Conservation (phyloP, 2,113 vertebrate species). For the Daphoenositta chrysoptera region DNA sequence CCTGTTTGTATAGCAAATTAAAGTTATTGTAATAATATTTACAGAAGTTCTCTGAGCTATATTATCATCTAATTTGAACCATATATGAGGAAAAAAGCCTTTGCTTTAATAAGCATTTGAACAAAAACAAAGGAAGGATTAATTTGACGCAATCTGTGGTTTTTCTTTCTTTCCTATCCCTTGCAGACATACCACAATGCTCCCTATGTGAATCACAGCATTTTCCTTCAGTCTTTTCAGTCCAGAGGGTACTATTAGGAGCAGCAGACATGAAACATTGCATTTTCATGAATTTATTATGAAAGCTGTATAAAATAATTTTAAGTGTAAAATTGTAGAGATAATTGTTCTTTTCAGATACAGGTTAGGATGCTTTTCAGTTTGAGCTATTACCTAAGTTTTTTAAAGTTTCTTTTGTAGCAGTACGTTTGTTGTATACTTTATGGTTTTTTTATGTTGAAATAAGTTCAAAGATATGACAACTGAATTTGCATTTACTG, state of each 20-base stretch:
- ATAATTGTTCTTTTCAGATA: neutral
- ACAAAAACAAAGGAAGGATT: constrained; percentile 40
- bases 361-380: neutral
- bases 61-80: constrained; percentile 20
- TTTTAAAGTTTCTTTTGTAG: neutral
- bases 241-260: constrained; percentile 47
- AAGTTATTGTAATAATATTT: neutral
- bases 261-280: constrained; percentile 42
- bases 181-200: constrained; percentile 33
- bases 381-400: neutral
- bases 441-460: neutral
- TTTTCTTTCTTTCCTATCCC: constrained; percentile 54
- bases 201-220: constrained; percentile 48
- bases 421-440: neutral
- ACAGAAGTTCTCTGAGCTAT: neutral
- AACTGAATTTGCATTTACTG: neutral
- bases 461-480: neutral
- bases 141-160: constrained; percentile 56
- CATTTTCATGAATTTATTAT: neutral
- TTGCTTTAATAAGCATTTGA: constrained; percentile 27
- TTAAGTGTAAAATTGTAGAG: constrained; percentile 2
- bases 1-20: neutral
- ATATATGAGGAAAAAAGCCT: neutral
- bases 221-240: constrained; percentile 60
- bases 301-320: constrained; percentile 5